A percentile compares a stretch with the other conserved stretches of the same genome.
Evolutionary conservation across 2,888 invertebrate genomes (phyloP).

Genomic region (Latrodectus hesperus): DNA sequence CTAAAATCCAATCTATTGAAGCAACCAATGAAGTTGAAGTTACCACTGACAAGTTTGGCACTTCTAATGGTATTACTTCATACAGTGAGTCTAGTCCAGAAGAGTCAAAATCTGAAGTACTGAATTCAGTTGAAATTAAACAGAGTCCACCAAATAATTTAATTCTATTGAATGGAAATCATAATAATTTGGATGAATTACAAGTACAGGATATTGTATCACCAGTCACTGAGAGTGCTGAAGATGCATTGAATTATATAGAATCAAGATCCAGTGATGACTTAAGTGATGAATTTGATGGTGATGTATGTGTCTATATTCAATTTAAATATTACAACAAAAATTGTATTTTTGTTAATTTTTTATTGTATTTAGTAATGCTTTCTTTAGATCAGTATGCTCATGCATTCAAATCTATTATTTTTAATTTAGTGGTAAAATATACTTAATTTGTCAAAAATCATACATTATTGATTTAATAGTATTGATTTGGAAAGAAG

Average conservation of each 20-base stretch:
- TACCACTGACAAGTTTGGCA: background rate
- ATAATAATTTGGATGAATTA: background rate
- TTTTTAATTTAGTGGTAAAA: too few species aligned
- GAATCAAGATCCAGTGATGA: constrained; percentile 52
- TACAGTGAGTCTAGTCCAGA: background rate
- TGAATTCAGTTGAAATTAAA: background rate
- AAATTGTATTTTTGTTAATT: background rate
- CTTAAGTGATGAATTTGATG: constrained; percentile 39
- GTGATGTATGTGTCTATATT: constrained; percentile 32
- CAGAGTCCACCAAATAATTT: background rate
- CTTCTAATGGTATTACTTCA: background rate
- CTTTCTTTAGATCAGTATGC: background rate
- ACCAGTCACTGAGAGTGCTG: constrained; percentile 63
- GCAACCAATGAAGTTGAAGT: background rate
- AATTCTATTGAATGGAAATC: background rate
- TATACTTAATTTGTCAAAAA: too few species aligned
- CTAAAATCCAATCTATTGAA: background rate
- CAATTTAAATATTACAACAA: background rate
- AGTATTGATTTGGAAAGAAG: too few species aligned
- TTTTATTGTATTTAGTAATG: background rate
- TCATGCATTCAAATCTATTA: background rate
- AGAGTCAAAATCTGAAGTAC: background rate
- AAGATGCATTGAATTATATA: constrained; percentile 52
- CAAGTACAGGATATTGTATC: constrained; percentile 43
- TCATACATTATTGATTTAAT: too few species aligned